These are phyloP conservation scores for Drosophila subobscura DNA, from an alignment of 1,140 invertebrate genomes.

Conservation along the genomic window DNA sequence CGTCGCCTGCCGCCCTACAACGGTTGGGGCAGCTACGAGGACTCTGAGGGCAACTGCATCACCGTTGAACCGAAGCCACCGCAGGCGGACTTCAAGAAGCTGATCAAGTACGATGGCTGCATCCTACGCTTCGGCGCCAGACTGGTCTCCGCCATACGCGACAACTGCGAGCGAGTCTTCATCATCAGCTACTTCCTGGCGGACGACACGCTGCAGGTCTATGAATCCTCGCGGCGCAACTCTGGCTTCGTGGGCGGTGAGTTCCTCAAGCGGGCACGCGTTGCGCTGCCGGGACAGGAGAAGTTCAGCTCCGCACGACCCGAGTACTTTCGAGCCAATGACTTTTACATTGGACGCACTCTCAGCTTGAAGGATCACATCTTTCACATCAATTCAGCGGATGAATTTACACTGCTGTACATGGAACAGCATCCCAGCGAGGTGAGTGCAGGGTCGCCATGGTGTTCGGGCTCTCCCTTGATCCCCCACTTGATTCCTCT, in stretches of 20 bases:
- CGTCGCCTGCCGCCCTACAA: conserved; percentile 92
- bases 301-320: conserved; percentile 88
- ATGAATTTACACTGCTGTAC: conserved; percentile 93
- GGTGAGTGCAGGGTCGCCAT: conserved; percentile 85
- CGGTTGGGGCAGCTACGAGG: conserved; percentile 93
- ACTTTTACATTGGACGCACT: conserved; percentile 92
- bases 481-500: background rate
- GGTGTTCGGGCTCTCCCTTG: no score
- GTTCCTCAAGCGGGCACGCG: conserved; percentile 87
- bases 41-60: conserved; percentile 93
- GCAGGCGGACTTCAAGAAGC: conserved; percentile 91
- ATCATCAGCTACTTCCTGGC: conserved; percentile 92
- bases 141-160: conserved; percentile 88
- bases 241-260: conserved; percentile 89
- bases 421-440: conserved; percentile 92
- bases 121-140: conserved; percentile 91
- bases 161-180: conserved; percentile 89
- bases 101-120: conserved; percentile 90
- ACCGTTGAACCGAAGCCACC: conserved; percentile 90
- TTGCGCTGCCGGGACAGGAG: conserved; percentile 90
- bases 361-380: conserved; percentile 90
- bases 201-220: conserved; percentile 93
- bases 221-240: conserved; percentile 90
- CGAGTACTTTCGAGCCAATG: conserved; percentile 88
- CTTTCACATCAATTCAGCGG: conserved; percentile 91